Evolutionary conservation across 2,888 invertebrate species (phyloP), one percentile per base, ranked within the genome.

Genomic region (Aleiodes leptofemur): DNA sequence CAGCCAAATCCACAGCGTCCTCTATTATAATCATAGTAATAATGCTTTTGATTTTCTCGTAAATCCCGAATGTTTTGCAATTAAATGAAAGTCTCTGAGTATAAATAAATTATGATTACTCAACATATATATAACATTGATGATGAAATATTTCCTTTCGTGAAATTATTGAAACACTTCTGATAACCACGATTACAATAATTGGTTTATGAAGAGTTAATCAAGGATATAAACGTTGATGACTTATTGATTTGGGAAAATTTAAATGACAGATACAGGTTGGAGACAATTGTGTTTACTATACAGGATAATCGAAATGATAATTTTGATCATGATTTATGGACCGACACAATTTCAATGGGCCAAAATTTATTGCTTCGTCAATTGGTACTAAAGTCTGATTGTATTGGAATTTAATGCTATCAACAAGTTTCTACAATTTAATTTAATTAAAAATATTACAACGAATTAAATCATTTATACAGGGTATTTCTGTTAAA

Each of bases 1-100:
- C 84, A 85, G 86, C 83, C 84, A 82, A 23, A 84, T 85, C 81
- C 56, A 80, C 77, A 84, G 83, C 83, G 76, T 79, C 79, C 74
- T 80, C 79, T 83, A 80, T 66, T 53, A 23, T 34, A 69, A 69
- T 69, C 76, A 59, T 70, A 14, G 72, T 57, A 69, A 76, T 16
- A 57, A 59, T 74, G 53, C 13, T 66, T 23, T 73, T 43, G 34
- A 34, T 43, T 69, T n/a, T 16, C 64, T 48, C 43, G 48, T 43
- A 43, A 55, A 7, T 23, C 55, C 55, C 55, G 16, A 16, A 55
- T 9, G 5, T 64, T 23, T 64, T 64, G 5, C 7, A 38, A 61
- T 38, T 8, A 8, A 61, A 34, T 14, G 1, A n/a, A 43, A 13
- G 11, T 13, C 31, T 57, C 2, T 14, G 31, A 61, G 11, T 43